Evolutionary conservation across 2,113 vertebrate species (phyloP), one percentile per base, ranked within the genome.

Genomic region (Nycticorax nycticorax): DNA sequence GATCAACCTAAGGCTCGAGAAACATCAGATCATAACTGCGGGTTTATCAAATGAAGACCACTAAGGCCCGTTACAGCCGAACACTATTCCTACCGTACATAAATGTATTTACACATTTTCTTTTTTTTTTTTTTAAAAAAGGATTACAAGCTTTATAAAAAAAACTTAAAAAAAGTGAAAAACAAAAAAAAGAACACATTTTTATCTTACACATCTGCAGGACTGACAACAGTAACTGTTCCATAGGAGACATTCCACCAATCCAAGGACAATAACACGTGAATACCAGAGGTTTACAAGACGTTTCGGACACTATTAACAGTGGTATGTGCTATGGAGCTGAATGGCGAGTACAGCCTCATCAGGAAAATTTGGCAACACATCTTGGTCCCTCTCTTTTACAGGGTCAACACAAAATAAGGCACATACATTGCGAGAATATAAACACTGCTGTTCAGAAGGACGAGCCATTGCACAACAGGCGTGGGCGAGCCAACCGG

Each of bases 61-160:
- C 95, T 94, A 97, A 97, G 98, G 97, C 95, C 92, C 85, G 27
- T 98, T 98, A 98, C 93, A 96, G 97, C 96, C 92, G 48, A 98
- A 98, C 97, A 88, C 99, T 99, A 99, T 96, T 98, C 97, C 98
- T 99, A 99, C 97, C 85, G 37, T 98, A 99, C 96, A 94, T 98
- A 98, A 98, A 99, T 98, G 98, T 98, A 99, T 99, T 99, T 99
- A 99, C 99, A 99, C 66, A 74, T 97, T 90, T 81, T 98, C 8
- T 89, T 68, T 32, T 45, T 43, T 75, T 50, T 75, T 50, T 27
- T 27, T 27, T 97, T 60, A 98, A 98, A 97, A 98, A 98, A 98
- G 96, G 97, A 98, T 98, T 99, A 99, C 97, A 98, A 97, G 96
- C 94, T 98, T 98, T 97, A 96, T 97, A 98, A 97, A 98, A 97